phyloP scores from a whole-genome alignment of 2,113 vertebrate species.

The Xiphorhynchus elegans region DNA sequence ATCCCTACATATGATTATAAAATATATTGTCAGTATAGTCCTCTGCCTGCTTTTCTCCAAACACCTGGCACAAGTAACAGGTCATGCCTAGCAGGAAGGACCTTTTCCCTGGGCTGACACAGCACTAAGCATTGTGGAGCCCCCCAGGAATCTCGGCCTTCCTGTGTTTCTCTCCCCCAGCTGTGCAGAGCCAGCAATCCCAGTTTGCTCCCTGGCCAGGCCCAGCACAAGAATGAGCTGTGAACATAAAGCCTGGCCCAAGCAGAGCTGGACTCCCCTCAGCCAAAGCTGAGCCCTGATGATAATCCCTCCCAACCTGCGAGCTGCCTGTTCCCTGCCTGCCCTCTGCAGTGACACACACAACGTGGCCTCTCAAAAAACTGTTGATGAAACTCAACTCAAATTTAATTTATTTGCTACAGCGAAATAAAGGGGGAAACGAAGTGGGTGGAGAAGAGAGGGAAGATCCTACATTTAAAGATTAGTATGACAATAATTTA shows the following conservation, averaged over 20 bases:
- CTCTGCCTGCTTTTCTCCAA: neutral
- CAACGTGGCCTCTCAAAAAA: neutral
- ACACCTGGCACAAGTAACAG: neutral
- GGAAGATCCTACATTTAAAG: neutral
- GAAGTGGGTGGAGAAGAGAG: neutral
- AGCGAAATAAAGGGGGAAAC: neutral
- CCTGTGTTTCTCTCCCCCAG: neutral
- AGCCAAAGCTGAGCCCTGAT: rapidly evolving
- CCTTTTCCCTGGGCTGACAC: neutral
- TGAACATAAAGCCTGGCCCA: neutral
- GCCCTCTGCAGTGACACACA: neutral
- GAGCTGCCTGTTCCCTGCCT: neutral
- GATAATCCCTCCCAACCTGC: neutral
- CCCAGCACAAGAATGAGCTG: neutral
- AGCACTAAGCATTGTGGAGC: neutral
- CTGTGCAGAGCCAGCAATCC: neutral
- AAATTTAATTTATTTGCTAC: neutral
- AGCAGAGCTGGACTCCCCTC: neutral
- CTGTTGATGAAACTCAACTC: neutral
- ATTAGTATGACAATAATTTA: neutral
- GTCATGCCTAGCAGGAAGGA: neutral
- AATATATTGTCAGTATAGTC: neutral
- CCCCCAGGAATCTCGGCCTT: neutral
- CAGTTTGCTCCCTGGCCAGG: neutral
- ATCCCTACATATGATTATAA: neutral